Evolutionary conservation across 2,797 vertebrate genomes (phyloP), one percentile per base, ranked within the genome.

Genomic region (Adelosebastes latens): DNA sequence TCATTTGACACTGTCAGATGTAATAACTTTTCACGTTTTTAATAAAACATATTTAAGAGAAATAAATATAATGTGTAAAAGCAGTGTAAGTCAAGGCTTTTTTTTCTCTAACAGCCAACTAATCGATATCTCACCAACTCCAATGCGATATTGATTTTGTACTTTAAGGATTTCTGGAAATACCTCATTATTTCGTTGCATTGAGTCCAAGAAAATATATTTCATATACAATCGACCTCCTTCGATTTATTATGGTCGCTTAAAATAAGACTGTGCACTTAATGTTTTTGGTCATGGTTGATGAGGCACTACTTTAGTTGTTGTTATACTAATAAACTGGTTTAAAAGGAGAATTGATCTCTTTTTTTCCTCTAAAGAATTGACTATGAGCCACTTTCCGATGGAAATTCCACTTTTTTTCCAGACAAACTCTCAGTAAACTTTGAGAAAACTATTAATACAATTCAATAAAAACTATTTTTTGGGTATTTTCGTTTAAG

Each of bases 131-230:
- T 71, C 59, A 71, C 49, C 79, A 75, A 62, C 62, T 86, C 70
- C 58, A 56, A 25, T 32, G 63, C 22, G 3, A 34, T 82, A 85
- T 91, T 62, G 86, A 91, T 88, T 86, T 80, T 85, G 56, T 22
- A 72, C 66, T 81, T 86, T 46, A 27, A 73, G 80, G 75, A 79
- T 83, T 86, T 83, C 29, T 79, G 77, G 31, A 88, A 79, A 79
- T 66, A 24, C 24, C 79, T 86, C 14, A 82, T 92, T 89, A 88
- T 87, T 88, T 83, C 79, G 85, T 87, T 88, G 39, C 36, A 85
- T 88, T 86, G 77, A 82, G 59, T 62, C 76, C 22, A 62, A 79
- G 32, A 81, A 79, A 90, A 85, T 72, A 71, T 79, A 8, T 73
- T 79, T 81, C n/a, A 70, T n/a, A 16, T 11, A 59, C 49, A 86